These are phyloP conservation scores for Falco berigora DNA, from an alignment of 2,797 vertebrate genomes.

Conservation along the genomic window DNA sequence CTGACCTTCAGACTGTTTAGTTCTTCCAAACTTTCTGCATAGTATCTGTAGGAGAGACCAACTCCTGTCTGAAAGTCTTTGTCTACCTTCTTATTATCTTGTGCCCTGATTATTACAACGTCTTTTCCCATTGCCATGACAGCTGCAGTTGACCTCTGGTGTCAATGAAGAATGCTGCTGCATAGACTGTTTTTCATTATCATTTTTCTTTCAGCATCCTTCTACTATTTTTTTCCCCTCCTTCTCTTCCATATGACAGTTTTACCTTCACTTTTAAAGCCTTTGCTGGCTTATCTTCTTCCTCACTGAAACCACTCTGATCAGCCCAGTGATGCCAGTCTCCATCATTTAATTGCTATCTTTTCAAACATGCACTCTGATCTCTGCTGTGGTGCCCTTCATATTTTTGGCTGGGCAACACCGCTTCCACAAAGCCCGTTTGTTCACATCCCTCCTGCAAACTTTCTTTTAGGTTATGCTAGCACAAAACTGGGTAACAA, in stretches of 20 bases:
- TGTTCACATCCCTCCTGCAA: background rate
- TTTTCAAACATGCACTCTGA: background rate
- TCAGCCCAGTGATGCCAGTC: background rate
- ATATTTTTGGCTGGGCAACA: background rate
- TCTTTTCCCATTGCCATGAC: background rate
- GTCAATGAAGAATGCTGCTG: background rate
- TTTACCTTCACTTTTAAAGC: background rate
- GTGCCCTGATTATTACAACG: background rate
- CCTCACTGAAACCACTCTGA: background rate
- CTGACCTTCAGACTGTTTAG: background rate
- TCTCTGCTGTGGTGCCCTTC: background rate
- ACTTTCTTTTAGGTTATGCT: background rate
- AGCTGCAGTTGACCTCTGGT: background rate
- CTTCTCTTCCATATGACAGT: background rate
- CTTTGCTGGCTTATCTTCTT: background rate
- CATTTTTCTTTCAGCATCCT: background rate
- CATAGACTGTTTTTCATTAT: background rate
- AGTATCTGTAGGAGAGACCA: background rate
- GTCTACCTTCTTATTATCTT: background rate
- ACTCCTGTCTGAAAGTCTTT: background rate
- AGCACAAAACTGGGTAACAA: background rate
- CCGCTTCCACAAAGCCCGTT: background rate
- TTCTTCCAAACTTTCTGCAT: background rate
- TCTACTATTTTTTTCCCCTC: background rate
- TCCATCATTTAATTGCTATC: background rate